These are phyloP conservation scores for Xylota segnis DNA, from an alignment of 2,888 invertebrate genomes.

Conservation along the genomic window DNA sequence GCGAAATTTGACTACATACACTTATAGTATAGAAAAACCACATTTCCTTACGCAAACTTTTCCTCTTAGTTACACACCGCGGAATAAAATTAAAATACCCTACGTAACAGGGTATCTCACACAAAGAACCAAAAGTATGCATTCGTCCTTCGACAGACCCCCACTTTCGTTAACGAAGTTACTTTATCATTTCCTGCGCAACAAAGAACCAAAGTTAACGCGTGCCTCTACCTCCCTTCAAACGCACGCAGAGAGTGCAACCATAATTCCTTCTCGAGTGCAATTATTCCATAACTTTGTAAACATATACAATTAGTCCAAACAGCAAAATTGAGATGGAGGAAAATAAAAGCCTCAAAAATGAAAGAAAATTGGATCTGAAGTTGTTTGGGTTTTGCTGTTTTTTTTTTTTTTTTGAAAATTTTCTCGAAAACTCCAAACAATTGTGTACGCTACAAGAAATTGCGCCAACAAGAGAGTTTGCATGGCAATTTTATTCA, in stretches of 20 bases:
- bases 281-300: slow-evolving; percentile 48
- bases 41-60: too few relatives aligned
- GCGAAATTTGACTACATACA: too few relatives aligned
- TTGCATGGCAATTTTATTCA: slow-evolving; percentile 18
- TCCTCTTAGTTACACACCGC: not conserved
- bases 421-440: not conserved
- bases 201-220: slow-evolving; percentile 2
- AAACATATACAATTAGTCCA: slow-evolving; percentile 36
- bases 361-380: slow-evolving; percentile 30
- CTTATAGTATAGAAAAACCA: too few relatives aligned
- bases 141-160: not conserved
- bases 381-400: too few relatives aligned
- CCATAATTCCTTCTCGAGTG: slow-evolving; percentile 24
- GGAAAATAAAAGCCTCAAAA: slow-evolving; percentile 29
- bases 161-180: slow-evolving; percentile 20
- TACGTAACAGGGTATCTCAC: not conserved
- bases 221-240: not conserved
- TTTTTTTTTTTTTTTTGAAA: too few relatives aligned
- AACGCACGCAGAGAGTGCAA: slow-evolving; percentile 14
- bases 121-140: not conserved
- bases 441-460: not conserved
- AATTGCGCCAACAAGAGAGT: slow-evolving; percentile 9
- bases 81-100: not conserved
- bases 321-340: slow-evolving; percentile 45
- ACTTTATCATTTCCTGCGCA: slow-evolving; percentile 7